These are phyloP conservation scores for Cryptus viduatorius DNA, from an alignment of 2,888 invertebrate species.

Conservation along the genomic window DNA sequence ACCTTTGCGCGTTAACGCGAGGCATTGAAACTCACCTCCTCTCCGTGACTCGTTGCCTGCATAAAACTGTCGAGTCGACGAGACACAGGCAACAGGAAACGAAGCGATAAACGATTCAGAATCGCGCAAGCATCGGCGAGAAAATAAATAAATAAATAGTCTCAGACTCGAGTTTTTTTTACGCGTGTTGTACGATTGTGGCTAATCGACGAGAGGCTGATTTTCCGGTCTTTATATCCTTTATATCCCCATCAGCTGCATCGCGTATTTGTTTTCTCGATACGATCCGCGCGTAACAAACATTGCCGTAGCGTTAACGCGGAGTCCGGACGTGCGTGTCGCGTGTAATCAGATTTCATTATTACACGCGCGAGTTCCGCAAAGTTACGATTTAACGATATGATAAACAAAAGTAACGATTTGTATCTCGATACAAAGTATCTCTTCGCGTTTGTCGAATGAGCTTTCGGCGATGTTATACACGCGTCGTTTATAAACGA, in stretches of 20 bases:
- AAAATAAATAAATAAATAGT: constrained; percentile 8
- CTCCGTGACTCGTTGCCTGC: too few species aligned
- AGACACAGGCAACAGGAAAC: too few species aligned
- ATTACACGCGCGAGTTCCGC: too few species aligned
- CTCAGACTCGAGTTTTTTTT: not conserved
- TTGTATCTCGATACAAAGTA: not conserved
- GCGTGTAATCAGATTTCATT: not conserved
- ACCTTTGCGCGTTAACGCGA: constrained; percentile 21
- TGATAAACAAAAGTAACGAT: not conserved
- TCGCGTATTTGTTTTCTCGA: not conserved
- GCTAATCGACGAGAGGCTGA: not conserved
- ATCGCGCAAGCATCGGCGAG: not conserved
- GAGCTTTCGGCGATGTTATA: constrained; percentile 7
- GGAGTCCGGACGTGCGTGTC: not conserved
- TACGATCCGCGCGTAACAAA: not conserved
- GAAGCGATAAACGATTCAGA: too few species aligned
- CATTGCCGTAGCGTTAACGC: not conserved
- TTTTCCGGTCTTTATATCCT: not conserved
- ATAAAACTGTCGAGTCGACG: too few species aligned
- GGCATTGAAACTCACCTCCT: not conserved
- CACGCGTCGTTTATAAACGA: constrained; percentile 42
- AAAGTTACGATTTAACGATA: not conserved
- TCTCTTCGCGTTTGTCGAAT: constrained; percentile 23
- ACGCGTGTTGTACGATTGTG: not conserved
- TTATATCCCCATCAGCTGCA: too few species aligned